Conservation (phyloP, 2,113 vertebrate species). For the Nasalis larvatus region DNA sequence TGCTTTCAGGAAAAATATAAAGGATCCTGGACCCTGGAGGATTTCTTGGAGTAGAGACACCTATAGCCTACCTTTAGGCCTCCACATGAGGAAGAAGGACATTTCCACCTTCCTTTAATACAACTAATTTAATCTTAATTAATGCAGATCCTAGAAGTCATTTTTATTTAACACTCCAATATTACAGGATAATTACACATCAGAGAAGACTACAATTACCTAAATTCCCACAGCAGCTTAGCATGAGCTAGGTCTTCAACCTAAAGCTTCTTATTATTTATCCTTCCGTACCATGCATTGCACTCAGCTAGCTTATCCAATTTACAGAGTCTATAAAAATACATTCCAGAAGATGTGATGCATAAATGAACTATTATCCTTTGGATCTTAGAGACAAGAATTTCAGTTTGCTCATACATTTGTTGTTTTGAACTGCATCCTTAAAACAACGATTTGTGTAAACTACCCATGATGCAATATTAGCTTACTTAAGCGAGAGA, state of each 20-base stretch:
- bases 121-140: background rate
- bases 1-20: background rate
- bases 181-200: background rate
- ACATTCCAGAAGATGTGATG: background rate
- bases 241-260: background rate
- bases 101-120: background rate
- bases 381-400: constrained; percentile 26
- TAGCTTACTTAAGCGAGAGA: constrained; percentile 9
- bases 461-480: background rate
- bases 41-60: background rate
- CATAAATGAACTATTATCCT: background rate
- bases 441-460: background rate
- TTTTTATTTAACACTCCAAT: background rate
- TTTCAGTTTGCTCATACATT: constrained; percentile 11
- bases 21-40: background rate
- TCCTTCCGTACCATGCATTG: background rate
- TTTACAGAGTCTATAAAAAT: constrained; percentile 28
- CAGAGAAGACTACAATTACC: background rate
- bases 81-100: background rate
- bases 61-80: background rate
- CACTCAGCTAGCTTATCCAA: background rate
- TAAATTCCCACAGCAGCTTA: background rate
- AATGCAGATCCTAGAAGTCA: background rate
- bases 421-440: constrained; percentile 2
- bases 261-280: background rate